phyloP scores from a whole-genome alignment of 2,888 invertebrate species.

The Auanema sp. region DNA sequence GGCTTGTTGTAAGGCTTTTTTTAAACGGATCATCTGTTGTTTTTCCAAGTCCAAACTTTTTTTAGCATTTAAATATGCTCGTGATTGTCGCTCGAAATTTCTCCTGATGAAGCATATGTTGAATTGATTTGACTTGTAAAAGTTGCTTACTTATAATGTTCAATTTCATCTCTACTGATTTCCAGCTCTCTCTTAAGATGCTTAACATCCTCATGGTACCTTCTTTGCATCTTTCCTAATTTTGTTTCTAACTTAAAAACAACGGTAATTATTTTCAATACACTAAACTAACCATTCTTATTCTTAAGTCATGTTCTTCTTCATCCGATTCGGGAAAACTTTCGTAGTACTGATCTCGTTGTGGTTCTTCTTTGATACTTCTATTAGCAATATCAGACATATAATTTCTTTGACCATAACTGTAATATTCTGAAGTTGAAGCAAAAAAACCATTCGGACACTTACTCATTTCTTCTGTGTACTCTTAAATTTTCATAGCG shows the following conservation, averaged over 20 bases:
- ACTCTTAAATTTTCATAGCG: conserved; percentile 22
- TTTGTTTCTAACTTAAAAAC: not conserved
- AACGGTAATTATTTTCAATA: no score
- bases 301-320: conserved; percentile 8
- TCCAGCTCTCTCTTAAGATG: not conserved
- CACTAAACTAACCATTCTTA: not conserved
- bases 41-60: not conserved
- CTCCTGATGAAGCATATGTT: not conserved
- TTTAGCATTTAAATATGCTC: not conserved
- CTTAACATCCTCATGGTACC: not conserved
- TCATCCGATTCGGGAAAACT: conserved; percentile 18
- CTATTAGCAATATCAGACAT: no score
- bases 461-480: conserved; percentile 19
- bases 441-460: conserved; percentile 8
- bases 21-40: not conserved
- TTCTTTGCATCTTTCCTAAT: not conserved
- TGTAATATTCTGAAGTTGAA: conserved; percentile 21
- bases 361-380: no score
- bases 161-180: conserved; percentile 8
- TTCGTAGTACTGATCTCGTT: conserved; percentile 9
- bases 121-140: no score
- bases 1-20: not conserved
- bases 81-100: conserved; percentile 1
- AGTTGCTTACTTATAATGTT: conserved; percentile 6
- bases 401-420: no score